Evolutionary conservation across 2,888 invertebrate genomes (phyloP), one percentile per base, ranked within the genome.

Genomic region (Lutraria lutraria): DNA sequence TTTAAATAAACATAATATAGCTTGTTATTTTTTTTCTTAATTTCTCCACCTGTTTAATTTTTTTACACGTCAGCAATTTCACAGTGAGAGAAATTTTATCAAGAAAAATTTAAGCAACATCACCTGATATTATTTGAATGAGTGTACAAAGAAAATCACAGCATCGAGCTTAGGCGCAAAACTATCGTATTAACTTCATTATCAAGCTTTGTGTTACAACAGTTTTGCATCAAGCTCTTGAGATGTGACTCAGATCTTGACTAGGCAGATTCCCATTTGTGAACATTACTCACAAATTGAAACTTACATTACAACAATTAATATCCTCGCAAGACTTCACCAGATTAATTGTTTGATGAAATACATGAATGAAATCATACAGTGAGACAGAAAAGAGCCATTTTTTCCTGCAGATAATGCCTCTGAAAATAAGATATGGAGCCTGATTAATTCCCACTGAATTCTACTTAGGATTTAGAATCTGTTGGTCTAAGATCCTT

Each of bases 41-140:
- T 76, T 76, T 34, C 76, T 76, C 34, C 76, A 76, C 34, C 76
- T 76, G 76, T 76, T 76, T 31, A 76, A 31, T 76, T 31, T 15
- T 76, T 76, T 34, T 76, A 31, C 76, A 76, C 34, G 76, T 31
- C 76, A 34, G 76, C 29, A 29, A 76, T 76, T 76, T 76, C 31
- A 76, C 31, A 16, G 34, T 34, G 15, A 34, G 76, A 34, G 34
- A 76, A 76, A 16, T 68, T 68, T 25, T 10, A 25, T n/a, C 25
- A 25, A 19, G 34, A 34, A 76, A 76, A 31, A 31, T 76, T 76
- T 31, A 34, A 31, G 19, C 76, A 76, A 76, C 76, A 34, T 76
- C 76, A 76, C 76, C 76, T 76, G 76, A 76, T 29, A 68, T 68
- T 68, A 43, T 68, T 68, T 12, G 63, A 25, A 68, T 68, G 63